Evolutionary conservation across 2,113 vertebrate species (phyloP).

Genomic region (Spermophilus dauricus): DNA sequence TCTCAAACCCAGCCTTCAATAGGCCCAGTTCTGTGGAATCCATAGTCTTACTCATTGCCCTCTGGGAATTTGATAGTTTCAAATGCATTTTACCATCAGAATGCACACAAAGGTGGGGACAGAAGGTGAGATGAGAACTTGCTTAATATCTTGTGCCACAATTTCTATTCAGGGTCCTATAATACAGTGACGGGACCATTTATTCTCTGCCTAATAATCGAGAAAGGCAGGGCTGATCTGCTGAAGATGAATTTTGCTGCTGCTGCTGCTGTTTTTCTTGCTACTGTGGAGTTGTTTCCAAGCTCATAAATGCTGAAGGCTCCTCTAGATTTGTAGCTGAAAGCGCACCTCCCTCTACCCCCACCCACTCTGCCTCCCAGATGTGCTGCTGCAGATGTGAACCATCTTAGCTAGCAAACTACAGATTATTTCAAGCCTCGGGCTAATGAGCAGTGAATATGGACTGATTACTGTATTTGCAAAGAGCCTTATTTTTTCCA

Average conservation of each 20-base stretch:
- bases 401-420: conserved; percentile 33
- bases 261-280: background rate
- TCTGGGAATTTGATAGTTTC: background rate
- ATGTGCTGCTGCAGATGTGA: conserved; percentile 63
- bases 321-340: background rate
- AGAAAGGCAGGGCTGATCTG: background rate
- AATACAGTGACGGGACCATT: fast-evolving
- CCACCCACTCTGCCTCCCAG: background rate
- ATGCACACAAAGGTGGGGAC: background rate
- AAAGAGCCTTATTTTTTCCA: conserved; percentile 11
- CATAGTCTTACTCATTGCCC: background rate
- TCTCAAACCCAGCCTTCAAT: background rate
- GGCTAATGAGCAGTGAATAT: conserved; percentile 75
- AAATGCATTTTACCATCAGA: background rate
- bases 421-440: conserved; percentile 46
- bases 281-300: background rate
- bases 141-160: background rate
- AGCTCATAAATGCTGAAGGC: background rate
- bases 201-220: fast-evolving
- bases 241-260: background rate
- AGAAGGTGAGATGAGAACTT: background rate
- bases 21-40: background rate
- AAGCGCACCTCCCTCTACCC: background rate
- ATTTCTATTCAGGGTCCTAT: background rate
- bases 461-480: conserved; percentile 67